A percentile compares a stretch with the other conserved stretches of the same genome.
Conservation (phyloP, 2,797 vertebrate species). For the Hapalemur alaotrensis region DNA sequence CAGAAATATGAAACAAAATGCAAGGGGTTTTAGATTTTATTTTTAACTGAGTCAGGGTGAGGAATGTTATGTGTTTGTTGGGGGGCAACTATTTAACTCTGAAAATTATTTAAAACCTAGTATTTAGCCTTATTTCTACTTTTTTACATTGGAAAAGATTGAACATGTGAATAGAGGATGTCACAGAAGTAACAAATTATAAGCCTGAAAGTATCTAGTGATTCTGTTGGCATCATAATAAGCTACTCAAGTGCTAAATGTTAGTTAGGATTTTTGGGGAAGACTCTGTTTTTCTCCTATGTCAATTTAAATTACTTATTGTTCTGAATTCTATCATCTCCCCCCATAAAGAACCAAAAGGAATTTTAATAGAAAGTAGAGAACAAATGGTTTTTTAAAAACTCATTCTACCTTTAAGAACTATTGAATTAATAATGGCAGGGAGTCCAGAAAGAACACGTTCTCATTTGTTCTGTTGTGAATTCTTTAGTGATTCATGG, state of each 20-base stretch:
- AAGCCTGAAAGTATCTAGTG: background rate
- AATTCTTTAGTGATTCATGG: constrained; percentile 29
- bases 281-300: background rate
- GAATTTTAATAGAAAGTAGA: constrained; percentile 25
- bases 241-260: background rate
- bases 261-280: background rate
- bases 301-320: constrained; percentile 10
- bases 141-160: background rate
- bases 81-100: background rate
- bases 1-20: background rate
- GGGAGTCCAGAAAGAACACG: background rate
- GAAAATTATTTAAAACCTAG: background rate
- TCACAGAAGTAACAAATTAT: background rate
- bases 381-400: constrained; percentile 32
- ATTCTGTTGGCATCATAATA: background rate
- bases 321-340: background rate
- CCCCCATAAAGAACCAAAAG: background rate
- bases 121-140: background rate
- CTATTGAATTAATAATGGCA: background rate
- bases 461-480: constrained; percentile 11
- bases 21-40: background rate
- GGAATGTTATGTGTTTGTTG: background rate
- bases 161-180: background rate
- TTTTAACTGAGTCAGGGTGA: background rate
- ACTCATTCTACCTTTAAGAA: constrained; percentile 12